Evolutionary conservation across 2,888 invertebrate genomes (phyloP).

Genomic region (Exephanes ischioxanthus): DNA sequence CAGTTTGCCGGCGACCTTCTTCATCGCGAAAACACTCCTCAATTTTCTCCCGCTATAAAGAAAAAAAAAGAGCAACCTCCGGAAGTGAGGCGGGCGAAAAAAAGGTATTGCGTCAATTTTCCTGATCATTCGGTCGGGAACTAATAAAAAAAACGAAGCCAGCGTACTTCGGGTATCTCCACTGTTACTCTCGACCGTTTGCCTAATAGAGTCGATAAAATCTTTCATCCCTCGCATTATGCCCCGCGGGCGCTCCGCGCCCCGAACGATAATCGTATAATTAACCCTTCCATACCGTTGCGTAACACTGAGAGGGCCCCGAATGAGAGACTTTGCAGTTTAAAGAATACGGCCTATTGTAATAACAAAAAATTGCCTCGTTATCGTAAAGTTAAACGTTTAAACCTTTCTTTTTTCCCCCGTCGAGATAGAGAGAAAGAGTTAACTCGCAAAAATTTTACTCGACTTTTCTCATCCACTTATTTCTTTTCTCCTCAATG

Average conservation of each 20-base stretch:
- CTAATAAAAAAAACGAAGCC: neutral
- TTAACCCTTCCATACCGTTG: slow-evolving; percentile 68
- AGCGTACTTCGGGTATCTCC: slow-evolving; percentile 45
- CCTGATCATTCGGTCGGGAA: slow-evolving; percentile 31
- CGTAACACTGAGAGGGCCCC: slow-evolving; percentile 45
- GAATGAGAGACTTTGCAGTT: slow-evolving; percentile 49
- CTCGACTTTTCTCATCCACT: slow-evolving; percentile 32
- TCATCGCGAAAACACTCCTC: neutral
- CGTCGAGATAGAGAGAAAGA: slow-evolving; percentile 4
- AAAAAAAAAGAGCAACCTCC: slow-evolving; percentile 80
- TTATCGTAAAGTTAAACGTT: slow-evolving; percentile 66
- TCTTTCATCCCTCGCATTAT: slow-evolving; percentile 69
- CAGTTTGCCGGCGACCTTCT: neutral
- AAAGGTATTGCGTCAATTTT: slow-evolving; percentile 66
- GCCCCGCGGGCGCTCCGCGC: slow-evolving; percentile 59
- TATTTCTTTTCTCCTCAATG: neutral
- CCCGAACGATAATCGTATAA: slow-evolving; percentile 75
- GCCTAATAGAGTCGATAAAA: slow-evolving; percentile 68
- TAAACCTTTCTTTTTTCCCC: slow-evolving; percentile 47
- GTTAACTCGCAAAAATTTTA: slow-evolving; percentile 15
- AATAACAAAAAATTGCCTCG: slow-evolving; percentile 66
- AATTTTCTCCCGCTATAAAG: slow-evolving; percentile 64
- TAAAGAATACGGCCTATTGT: slow-evolving; percentile 62
- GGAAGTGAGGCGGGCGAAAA: slow-evolving; percentile 70
- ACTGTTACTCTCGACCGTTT: slow-evolving; percentile 1